A percentile compares a stretch with the other conserved stretches of the same genome.
These are phyloP conservation scores for Laterallus jamaicensis DNA, from an alignment of 2,113 vertebrate species.

Conservation along the genomic window DNA sequence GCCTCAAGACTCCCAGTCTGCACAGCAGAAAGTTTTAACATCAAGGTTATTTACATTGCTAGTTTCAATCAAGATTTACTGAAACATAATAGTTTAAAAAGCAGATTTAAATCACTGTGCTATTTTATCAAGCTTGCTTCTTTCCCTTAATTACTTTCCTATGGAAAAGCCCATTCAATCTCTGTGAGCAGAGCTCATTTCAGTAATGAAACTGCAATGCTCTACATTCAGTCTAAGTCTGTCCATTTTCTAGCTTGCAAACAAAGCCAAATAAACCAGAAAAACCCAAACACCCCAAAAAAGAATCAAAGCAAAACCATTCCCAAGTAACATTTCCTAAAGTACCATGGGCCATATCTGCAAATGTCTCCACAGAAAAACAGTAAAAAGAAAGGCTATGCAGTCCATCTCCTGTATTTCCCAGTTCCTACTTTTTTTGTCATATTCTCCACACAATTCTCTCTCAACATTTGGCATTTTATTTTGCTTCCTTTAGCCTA, in stretches of 20 bases:
- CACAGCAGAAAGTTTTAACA: background rate
- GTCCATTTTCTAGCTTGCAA: background rate
- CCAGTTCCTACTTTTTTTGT: background rate
- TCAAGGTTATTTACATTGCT: background rate
- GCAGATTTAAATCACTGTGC: background rate
- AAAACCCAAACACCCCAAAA: too few relatives aligned
- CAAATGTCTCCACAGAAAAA: background rate
- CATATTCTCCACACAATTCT: background rate
- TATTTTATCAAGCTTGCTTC: background rate
- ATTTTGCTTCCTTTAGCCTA: background rate
- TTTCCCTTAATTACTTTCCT: constrained; percentile 2
- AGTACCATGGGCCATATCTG: background rate
- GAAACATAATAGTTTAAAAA: background rate
- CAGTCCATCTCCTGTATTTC: background rate
- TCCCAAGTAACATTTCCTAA: background rate
- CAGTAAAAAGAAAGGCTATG: background rate
- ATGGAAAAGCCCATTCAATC: constrained; percentile 2
- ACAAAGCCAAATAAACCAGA: background rate
- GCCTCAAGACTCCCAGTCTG: background rate
- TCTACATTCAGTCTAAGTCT: background rate
- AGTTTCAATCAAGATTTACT: constrained; percentile 16
- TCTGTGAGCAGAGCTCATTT: background rate
- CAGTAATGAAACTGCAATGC: background rate
- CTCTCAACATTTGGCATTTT: background rate
- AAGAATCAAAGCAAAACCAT: background rate